Percentiles rank a stretch among this genome's conserved stretches.
These are phyloP conservation scores for Drosophila niveifrons DNA, from an alignment of 2,888 invertebrate genomes.

Conservation along the genomic window DNA sequence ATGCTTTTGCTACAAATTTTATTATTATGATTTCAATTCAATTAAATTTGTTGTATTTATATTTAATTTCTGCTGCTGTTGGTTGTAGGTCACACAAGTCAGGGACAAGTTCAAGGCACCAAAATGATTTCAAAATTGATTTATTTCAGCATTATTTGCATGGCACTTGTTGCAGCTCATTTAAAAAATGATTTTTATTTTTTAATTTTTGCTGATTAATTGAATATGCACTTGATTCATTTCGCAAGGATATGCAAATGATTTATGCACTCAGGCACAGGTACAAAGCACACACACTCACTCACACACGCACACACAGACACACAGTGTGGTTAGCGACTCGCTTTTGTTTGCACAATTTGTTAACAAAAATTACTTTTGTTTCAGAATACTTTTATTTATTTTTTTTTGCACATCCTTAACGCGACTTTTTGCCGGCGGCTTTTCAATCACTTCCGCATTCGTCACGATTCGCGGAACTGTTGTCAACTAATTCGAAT, in stretches of 20 bases:
- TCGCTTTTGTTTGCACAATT: slow-evolving; percentile 44
- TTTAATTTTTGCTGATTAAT: slow-evolving; percentile 36
- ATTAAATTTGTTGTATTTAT: slow-evolving; percentile 8
- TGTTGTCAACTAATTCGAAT: slow-evolving; percentile 2
- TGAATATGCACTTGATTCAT: slow-evolving; percentile 48
- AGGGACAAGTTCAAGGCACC: slow-evolving; percentile 74
- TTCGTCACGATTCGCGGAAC: slow-evolving; percentile 25
- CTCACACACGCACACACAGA: slow-evolving; percentile 7
- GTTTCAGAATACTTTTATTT: slow-evolving; percentile 2
- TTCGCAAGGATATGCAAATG: slow-evolving; percentile 77
- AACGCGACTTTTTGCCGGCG: slow-evolving; percentile 55
- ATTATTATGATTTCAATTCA: no score
- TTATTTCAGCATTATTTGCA: slow-evolving; percentile 46
- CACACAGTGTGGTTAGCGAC: not conserved
- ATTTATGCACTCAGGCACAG: slow-evolving; percentile 22
- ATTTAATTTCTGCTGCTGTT: slow-evolving; percentile 8
- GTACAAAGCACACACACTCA: slow-evolving; percentile 20
- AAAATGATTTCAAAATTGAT: slow-evolving; percentile 12
- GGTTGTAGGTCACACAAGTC: slow-evolving; percentile 51
- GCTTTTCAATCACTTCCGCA: slow-evolving; percentile 76
- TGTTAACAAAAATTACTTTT: slow-evolving; percentile 34
- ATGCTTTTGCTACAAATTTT: slow-evolving; percentile 6
- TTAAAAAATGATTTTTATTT: slow-evolving; percentile 21
- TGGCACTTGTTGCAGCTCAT: slow-evolving; percentile 58
- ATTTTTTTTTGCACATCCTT: slow-evolving; percentile 50